A percentile compares a stretch with the other conserved stretches of the same genome.
phyloP scores from a whole-genome alignment of 1,140 invertebrate genomes.

The Bactericera cockerelli region DNA sequence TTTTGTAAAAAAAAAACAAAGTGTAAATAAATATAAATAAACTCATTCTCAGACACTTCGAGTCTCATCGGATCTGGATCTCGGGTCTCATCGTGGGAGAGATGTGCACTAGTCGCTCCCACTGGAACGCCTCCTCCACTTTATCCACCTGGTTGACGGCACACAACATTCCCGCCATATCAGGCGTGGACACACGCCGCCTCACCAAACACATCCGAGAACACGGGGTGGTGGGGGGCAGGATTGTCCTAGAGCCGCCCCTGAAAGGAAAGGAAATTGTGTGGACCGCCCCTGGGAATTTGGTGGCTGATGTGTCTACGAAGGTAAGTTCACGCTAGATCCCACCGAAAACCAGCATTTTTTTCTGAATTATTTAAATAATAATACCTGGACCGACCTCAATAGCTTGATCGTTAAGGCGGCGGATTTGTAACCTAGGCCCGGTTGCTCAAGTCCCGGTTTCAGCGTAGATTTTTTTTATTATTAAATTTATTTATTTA shows the following conservation, averaged over 20 bases:
- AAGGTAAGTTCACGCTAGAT: conserved; percentile 42
- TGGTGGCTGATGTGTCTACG: conserved; percentile 81
- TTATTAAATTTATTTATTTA: too few species aligned
- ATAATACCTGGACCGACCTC: too few species aligned
- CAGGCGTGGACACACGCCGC: conserved; percentile 75
- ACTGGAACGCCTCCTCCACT: conserved; percentile 68
- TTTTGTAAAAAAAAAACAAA: too few species aligned
- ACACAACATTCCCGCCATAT: conserved; percentile 70
- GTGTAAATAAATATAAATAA: too few species aligned
- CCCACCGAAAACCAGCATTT: too few species aligned
- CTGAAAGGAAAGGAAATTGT: conserved; percentile 28
- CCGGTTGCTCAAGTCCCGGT: too few species aligned
- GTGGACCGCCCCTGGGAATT: conserved; percentile 77
- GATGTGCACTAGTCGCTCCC: conserved; percentile 67
- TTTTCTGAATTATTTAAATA: too few species aligned
- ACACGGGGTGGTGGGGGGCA: conserved; percentile 62
- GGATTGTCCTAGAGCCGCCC: conserved; percentile 39
- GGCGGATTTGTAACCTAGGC: too few species aligned
- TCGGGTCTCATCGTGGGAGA: conserved; percentile 87
- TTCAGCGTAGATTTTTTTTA: too few species aligned
- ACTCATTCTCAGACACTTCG: conserved; percentile 73
- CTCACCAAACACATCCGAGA: conserved; percentile 78
- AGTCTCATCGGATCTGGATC: conserved; percentile 82
- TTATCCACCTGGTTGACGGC: conserved; percentile 69
- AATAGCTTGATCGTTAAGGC: too few species aligned